phyloP scores from a whole-genome alignment of 2,888 invertebrate genomes.

The Monoplex corrugatus region DNA sequence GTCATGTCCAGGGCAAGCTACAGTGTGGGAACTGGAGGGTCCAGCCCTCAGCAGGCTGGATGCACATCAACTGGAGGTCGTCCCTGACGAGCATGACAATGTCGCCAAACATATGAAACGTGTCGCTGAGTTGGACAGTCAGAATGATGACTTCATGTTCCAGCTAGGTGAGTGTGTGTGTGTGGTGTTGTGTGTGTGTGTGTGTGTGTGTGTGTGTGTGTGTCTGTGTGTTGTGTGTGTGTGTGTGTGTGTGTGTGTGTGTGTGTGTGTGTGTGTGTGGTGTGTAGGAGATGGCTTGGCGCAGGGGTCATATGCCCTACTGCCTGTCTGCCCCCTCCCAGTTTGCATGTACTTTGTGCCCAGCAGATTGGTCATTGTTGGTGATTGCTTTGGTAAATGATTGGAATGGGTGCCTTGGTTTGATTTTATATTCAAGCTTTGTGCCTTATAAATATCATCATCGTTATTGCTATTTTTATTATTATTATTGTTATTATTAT shows the following conservation, averaged over 20 bases:
- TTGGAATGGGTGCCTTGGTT: too few relatives aligned
- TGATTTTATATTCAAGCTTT: too few relatives aligned
- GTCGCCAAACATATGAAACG: slow-evolving; percentile 61
- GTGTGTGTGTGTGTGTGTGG: neutral
- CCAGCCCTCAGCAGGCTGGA: slow-evolving; percentile 58
- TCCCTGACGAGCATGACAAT: slow-evolving; percentile 60
- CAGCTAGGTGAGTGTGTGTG: slow-evolving; percentile 61
- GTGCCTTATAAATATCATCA: neutral
- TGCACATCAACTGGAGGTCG: slow-evolving; percentile 60
- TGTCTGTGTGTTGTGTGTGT: neutral
- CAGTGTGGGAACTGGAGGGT: slow-evolving; percentile 62
- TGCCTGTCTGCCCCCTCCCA: too few relatives aligned
- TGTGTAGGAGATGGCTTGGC: neutral
- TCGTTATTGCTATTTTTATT: too few relatives aligned
- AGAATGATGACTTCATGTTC: slow-evolving; percentile 67
- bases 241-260: neutral
- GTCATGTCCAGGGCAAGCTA: slow-evolving; percentile 63
- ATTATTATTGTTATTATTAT: too few relatives aligned
- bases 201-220: neutral
- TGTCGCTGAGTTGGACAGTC: slow-evolving; percentile 62
- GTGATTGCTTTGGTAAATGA: too few relatives aligned
- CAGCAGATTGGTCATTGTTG: too few relatives aligned
- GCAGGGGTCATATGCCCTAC: too few relatives aligned
- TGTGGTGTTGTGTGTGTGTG: too few relatives aligned
- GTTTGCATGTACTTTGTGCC: too few relatives aligned